Conservation (phyloP, 2,888 invertebrate species). For the Ecdyonurus torrentis region DNA sequence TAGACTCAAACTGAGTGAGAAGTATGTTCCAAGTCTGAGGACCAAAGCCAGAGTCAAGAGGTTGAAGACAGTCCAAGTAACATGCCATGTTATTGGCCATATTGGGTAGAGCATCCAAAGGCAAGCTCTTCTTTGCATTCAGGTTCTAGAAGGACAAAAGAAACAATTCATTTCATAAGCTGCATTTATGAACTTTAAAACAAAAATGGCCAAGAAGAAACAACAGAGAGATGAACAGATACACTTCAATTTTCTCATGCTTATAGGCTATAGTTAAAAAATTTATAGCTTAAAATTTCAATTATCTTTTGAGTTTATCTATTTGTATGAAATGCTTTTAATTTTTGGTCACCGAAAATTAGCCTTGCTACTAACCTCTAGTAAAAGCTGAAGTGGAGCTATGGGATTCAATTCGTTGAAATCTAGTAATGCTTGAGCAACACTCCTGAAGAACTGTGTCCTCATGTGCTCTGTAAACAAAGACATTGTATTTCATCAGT, state of each 20-base stretch:
- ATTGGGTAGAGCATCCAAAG: constrained; percentile 50
- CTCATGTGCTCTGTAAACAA: constrained; percentile 42
- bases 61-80: constrained; percentile 79
- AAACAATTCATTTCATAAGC: no score
- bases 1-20: constrained; percentile 67
- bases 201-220: no score
- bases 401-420: constrained; percentile 92
- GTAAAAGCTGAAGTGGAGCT: constrained; percentile 77
- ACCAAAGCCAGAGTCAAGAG: constrained; percentile 52
- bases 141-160: no score
- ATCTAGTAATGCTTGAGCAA: constrained; percentile 83
- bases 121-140: constrained; percentile 59
- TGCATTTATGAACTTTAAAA: no score
- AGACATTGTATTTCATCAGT: background rate
- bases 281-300: no score
- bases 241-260: no score
- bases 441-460: constrained; percentile 81
- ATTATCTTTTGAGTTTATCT: no score
- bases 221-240: no score
- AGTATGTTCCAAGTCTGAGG: constrained; percentile 57
- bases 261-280: constrained; percentile 7
- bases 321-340: no score
- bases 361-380: constrained; percentile 41
- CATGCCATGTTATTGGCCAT: constrained; percentile 82
- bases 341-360: background rate